Evolutionary conservation across 2,888 invertebrate species (phyloP).

Genomic region (Microctonus brassicae): DNA sequence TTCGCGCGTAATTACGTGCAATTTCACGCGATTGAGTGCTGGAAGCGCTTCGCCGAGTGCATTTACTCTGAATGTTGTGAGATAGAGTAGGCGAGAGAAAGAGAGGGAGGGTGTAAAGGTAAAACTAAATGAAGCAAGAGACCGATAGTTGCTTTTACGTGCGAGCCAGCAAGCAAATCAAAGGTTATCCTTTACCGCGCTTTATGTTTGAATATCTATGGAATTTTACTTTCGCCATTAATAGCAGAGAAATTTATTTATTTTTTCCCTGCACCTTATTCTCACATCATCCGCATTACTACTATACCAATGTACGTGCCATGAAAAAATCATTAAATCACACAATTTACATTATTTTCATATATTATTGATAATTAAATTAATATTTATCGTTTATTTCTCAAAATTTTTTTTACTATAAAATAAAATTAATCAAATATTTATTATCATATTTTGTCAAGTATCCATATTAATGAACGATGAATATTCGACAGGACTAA

Average conservation of each 20-base stretch:
- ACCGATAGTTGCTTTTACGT: neutral
- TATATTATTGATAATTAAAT: neutral
- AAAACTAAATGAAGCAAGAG: no score
- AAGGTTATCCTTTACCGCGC: neutral
- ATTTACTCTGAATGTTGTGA: neutral
- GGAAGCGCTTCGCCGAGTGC: slow-evolving; percentile 44
- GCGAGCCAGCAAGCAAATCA: neutral
- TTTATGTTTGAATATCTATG: slow-evolving; percentile 5
- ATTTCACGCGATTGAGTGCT: slow-evolving; percentile 58
- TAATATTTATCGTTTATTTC: neutral
- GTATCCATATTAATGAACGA: neutral
- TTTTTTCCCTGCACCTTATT: neutral
- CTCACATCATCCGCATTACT: neutral
- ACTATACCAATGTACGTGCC: neutral
- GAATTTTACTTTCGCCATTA: neutral
- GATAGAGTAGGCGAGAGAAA: neutral
- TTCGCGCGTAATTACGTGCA: slow-evolving; percentile 57
- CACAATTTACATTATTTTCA: neutral
- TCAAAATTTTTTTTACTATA: no score
- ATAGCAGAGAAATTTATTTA: neutral
- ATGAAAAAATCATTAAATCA: neutral
- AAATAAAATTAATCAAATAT: no score
- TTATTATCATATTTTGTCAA: neutral
- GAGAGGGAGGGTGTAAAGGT: no score
- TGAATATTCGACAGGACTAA: slow-evolving; percentile 39